These are phyloP conservation scores for Schlechtendalia chinensis DNA, from an alignment of 1,140 invertebrate genomes.

Conservation along the genomic window DNA sequence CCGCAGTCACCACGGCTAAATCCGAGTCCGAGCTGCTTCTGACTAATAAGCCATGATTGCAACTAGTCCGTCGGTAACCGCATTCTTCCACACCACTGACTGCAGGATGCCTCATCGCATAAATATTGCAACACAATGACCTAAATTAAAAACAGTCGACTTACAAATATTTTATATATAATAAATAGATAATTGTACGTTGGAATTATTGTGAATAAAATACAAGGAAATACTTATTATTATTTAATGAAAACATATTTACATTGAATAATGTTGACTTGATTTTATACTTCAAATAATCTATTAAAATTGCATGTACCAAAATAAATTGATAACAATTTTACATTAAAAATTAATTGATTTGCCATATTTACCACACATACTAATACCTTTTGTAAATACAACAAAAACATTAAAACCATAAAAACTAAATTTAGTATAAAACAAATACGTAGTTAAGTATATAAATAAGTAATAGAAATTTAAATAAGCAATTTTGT, in stretches of 20 bases:
- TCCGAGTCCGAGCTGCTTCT: conserved; percentile 36
- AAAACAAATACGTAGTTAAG: too few relatives aligned
- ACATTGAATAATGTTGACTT: not conserved
- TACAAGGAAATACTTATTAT: not conserved
- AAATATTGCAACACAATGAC: not conserved
- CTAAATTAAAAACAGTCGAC: not conserved
- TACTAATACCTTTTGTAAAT: too few relatives aligned
- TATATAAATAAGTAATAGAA: too few relatives aligned
- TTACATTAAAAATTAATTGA: too few relatives aligned
- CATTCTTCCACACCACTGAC: conserved; percentile 10
- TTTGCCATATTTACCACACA: too few relatives aligned
- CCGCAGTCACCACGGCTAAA: not conserved
- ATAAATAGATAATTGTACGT: too few relatives aligned
- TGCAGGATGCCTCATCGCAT: conserved; percentile 41
- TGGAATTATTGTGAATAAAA: too few relatives aligned
- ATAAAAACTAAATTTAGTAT: too few relatives aligned
- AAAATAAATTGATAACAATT: too few relatives aligned
- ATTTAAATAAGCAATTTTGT: too few relatives aligned
- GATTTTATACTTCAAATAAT: not conserved
- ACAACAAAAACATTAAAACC: too few relatives aligned
- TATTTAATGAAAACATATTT: not conserved
- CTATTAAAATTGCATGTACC: not conserved
- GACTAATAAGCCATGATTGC: conserved; percentile 11
- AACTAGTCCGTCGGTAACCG: conserved; percentile 18
- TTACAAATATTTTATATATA: not conserved